Evolutionary conservation across 2,888 invertebrate genomes (phyloP).

Genomic region (Malachius bipustulatus): DNA sequence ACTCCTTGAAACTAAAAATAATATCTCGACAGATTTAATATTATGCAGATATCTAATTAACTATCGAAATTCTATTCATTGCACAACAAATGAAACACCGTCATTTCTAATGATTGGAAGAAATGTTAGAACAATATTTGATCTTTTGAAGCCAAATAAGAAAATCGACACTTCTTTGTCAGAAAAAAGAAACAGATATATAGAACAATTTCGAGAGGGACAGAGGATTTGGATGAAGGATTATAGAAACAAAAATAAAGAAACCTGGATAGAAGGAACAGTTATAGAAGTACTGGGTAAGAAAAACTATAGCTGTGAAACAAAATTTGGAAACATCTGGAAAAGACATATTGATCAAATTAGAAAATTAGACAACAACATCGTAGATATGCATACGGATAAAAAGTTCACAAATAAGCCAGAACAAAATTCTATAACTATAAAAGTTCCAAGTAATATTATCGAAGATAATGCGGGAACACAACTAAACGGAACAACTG

Average conservation of each 20-base stretch:
- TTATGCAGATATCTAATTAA: constrained; percentile 5
- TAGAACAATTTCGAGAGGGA: not conserved
- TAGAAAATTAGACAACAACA: too few relatives aligned
- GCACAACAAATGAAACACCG: constrained; percentile 8
- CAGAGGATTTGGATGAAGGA: constrained; percentile 13
- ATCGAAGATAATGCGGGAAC: too few relatives aligned
- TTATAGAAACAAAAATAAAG: constrained; percentile 10
- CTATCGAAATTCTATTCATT: constrained; percentile 7
- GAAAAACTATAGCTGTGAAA: constrained; percentile 11
- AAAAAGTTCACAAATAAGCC: too few relatives aligned
- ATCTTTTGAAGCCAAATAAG: not conserved
- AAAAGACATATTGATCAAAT: constrained; percentile 12
- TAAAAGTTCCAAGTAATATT: too few relatives aligned
- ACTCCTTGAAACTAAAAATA: constrained; percentile 7
- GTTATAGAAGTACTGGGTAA: constrained; percentile 11
- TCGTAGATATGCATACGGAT: too few relatives aligned
- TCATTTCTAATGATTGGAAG: constrained; percentile 8
- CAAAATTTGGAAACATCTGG: constrained; percentile 5
- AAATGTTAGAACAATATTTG: constrained; percentile 9
- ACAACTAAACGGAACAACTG: too few relatives aligned
- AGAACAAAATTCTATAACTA: too few relatives aligned
- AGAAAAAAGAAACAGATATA: constrained; percentile 4
- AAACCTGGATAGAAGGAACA: constrained; percentile 11
- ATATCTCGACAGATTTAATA: not conserved
- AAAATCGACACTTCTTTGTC: not conserved